Base-by-base conservation (phyloP, 2,888 invertebrate genomes). In the Ophonus ardosiacus region DNA sequence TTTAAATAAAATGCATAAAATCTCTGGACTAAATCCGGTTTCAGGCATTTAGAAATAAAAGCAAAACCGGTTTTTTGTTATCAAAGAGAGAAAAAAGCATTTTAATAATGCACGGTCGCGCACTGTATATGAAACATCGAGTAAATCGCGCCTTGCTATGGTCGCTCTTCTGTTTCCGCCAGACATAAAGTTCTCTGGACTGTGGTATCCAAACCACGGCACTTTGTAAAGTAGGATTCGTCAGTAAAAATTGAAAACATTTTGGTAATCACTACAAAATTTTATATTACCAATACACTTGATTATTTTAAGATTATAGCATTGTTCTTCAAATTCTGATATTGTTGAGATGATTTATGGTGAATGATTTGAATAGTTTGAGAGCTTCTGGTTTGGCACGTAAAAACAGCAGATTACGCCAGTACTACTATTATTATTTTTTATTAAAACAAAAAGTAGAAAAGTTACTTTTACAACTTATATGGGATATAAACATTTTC, bases 21-120 rank as follows among this genome's bases (percentile, higher is more conserved):
- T 63, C 63, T 63, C 63, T 63, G 21, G 21, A 7, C 8, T 21
- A 63, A 63, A 63, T 63, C 63, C 63, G 63, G 63, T 63, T 63
- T 21, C 24, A 15, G 57, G 17, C 63, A 63, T 63, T 63, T 63
- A 63, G 10, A 63, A 63, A 63, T 21, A 43, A 63, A 63, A 63
- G 63, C 63, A 63, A 63, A 63, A 63, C 63, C 1, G 63, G 63
- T 63, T 63, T 63, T 63, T 63, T 63, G 63, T 63, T 63, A 63
- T 63, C 63, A 63, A 63, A 17, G 24, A 17, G 63, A 63, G 15
- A 61, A 63, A 63, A 63, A 63, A 63, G 21, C 24, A 63, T 63
- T 63, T 63, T 63, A 63, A 63, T 63, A 63, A 63, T 63, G 63
- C 63, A 63, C 63, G 13, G 63, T 63, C 63, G 15, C 63, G 18